Evolutionary conservation across 1,140 invertebrate species (phyloP).

Genomic region (Apis mellifera): DNA sequence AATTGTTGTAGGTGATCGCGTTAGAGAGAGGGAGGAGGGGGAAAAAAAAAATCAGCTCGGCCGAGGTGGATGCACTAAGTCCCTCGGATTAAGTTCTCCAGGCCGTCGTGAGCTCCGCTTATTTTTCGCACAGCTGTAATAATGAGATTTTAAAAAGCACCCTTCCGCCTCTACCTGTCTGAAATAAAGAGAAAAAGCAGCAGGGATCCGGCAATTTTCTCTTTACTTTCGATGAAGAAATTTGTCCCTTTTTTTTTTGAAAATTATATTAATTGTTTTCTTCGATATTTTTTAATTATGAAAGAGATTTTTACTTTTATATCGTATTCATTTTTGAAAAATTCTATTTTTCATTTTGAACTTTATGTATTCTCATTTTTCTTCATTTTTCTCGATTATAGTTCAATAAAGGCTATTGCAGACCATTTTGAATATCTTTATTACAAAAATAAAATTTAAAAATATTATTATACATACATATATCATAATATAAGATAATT

Average conservation of each 20-base stretch:
- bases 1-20: slow-evolving; percentile 54
- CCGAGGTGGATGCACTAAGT: slow-evolving; percentile 54
- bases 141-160: slow-evolving; percentile 72
- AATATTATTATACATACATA: too few relatives aligned
- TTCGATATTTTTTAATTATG: too few relatives aligned
- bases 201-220: slow-evolving; percentile 66
- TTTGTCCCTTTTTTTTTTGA: slow-evolving; percentile 53
- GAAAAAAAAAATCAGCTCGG: slow-evolving; percentile 25
- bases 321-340: too few relatives aligned
- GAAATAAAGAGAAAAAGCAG: slow-evolving; percentile 24
- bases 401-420: too few relatives aligned
- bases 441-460: too few relatives aligned
- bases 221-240: slow-evolving; percentile 47
- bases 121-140: slow-evolving; percentile 69
- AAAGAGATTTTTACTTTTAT: too few relatives aligned
- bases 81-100: slow-evolving; percentile 62
- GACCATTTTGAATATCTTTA: too few relatives aligned
- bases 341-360: too few relatives aligned
- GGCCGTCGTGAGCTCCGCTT: slow-evolving; percentile 53
- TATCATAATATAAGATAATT: too few relatives aligned
- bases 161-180: slow-evolving; percentile 46
- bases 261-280: slow-evolving; percentile 62
- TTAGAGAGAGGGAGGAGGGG: slow-evolving; percentile 58
- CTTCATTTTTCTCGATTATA: too few relatives aligned
- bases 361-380: too few relatives aligned